These are phyloP conservation scores for Sesia apiformis DNA, from an alignment of 2,888 invertebrate species.

Conservation along the genomic window DNA sequence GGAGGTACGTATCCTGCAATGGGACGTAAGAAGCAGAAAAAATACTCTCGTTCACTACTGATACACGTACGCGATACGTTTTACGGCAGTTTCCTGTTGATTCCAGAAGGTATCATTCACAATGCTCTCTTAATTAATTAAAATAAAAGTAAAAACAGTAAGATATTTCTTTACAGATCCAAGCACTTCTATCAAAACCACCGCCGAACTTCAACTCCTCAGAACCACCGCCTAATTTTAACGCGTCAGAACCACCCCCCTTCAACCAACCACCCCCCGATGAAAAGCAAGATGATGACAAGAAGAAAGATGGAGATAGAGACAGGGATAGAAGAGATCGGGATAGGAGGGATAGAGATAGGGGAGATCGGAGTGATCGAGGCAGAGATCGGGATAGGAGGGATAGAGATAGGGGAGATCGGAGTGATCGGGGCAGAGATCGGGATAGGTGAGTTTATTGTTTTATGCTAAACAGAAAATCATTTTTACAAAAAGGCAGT, in stretches of 20 bases:
- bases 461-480: not conserved
- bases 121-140: no score
- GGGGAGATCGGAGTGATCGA: constrained; percentile 22
- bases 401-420: constrained; percentile 10
- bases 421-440: constrained; percentile 10
- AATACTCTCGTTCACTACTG: no score
- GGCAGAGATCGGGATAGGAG: constrained; percentile 9
- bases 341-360: constrained; percentile 27
- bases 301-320: constrained; percentile 26
- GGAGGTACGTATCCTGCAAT: no score
- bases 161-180: constrained; percentile 41
- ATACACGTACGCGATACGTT: no score
- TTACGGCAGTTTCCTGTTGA: no score
- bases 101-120: no score
- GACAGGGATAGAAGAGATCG: constrained; percentile 29
- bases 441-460: constrained; percentile 13
- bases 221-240: constrained; percentile 57
- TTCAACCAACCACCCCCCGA: constrained; percentile 26
- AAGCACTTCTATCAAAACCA: constrained; percentile 68
- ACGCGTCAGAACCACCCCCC: constrained; percentile 35
- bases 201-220: constrained; percentile 63
- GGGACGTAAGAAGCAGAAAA: no score
- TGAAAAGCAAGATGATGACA: constrained; percentile 16
- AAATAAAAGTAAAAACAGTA: no score
- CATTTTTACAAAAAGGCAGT: no score